Evolutionary conservation across 2,113 vertebrate species (phyloP), one percentile per base, ranked within the genome.

Genomic region (Cavia porcellus): DNA sequence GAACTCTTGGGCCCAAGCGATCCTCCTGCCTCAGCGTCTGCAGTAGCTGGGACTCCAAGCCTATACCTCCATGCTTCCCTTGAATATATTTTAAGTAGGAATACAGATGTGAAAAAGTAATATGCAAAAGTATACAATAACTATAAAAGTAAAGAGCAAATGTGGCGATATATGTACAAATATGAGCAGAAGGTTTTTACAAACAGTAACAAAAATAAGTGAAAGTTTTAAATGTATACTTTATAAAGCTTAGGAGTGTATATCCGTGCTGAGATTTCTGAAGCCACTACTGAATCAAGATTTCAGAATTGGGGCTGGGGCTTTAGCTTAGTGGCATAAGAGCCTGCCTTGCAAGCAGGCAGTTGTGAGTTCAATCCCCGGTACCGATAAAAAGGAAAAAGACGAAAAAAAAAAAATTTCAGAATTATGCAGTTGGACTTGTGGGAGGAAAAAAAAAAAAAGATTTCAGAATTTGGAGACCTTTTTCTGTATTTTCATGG

Each of bases 81-180:
- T 50, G 30, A 86, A 52, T 62, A 5, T 74, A 24, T 90, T 95
- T 82, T 94, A n/a, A 84, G 75, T 59, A 91, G 42, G 83, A 96
- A 75, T 38, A 57, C 3, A 5, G 30, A n/a, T 35, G 25, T 61
- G 47, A 59, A 55, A 85, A 90, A 90, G 38, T 35, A 89, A 22
- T 62, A 22, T 45, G 15, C 13, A 38, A 75, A 89, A n/a, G 66
- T 83, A 5, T 55, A 14, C 10, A 30, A 57, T 81, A 91, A 75
- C 59, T 61, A 7, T 66, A 72, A 87, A 92, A 57, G 12, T 86
- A 47, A 75, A 25, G 25, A 30, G 45, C 61, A 47, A 84, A 17
- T 59, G 7, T 79, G 42, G n/a, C 61, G 85, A 92, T 4, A n/a
- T 52, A 42, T 28, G n/a, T 35, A n/a, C 0, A 61, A 62, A 45